phyloP scores from a whole-genome alignment of 2,113 vertebrate species.

The Pelobates fuscus region DNA sequence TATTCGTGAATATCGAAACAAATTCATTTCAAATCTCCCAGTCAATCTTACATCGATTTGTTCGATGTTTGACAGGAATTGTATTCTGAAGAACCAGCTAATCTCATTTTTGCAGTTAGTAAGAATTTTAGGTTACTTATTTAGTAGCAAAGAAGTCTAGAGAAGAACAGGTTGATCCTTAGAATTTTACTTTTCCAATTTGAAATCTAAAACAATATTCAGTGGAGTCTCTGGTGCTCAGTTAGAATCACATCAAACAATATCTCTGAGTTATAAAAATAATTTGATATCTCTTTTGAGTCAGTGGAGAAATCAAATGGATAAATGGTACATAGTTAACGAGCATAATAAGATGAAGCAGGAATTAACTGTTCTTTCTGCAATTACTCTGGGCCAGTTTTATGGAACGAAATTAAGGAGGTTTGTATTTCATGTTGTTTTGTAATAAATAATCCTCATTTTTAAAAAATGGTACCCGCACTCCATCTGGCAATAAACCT shows the following conservation, averaged over 20 bases:
- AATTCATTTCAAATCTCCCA: too few species aligned
- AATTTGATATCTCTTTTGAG: conserved; percentile 14
- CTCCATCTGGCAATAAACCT: conserved; percentile 19
- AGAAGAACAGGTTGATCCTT: not conserved
- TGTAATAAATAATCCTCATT: conserved; percentile 10
- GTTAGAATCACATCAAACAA: conserved; percentile 5
- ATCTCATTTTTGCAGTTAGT: too few species aligned
- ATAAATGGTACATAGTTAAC: conserved; percentile 12
- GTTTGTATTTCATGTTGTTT: conserved; percentile 1
- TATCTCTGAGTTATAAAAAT: not conserved
- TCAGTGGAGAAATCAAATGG: not conserved
- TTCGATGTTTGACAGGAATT: too few species aligned
- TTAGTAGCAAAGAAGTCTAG: too few species aligned
- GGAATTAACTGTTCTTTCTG: not conserved
- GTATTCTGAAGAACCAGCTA: too few species aligned
- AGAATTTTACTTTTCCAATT: not conserved
- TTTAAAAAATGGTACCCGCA: not conserved
- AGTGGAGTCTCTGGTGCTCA: not conserved
- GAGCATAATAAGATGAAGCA: conserved; percentile 1
- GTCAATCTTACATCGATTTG: too few species aligned
- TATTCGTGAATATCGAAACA: too few species aligned
- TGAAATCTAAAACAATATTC: not conserved
- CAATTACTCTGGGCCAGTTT: conserved; percentile 4
- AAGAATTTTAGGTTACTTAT: too few species aligned
- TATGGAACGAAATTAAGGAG: conserved; percentile 8